Percentiles rank a stretch among this genome's conserved stretches.
Conservation (phyloP, 2,113 vertebrate species). For the Ciconia stormi region DNA sequence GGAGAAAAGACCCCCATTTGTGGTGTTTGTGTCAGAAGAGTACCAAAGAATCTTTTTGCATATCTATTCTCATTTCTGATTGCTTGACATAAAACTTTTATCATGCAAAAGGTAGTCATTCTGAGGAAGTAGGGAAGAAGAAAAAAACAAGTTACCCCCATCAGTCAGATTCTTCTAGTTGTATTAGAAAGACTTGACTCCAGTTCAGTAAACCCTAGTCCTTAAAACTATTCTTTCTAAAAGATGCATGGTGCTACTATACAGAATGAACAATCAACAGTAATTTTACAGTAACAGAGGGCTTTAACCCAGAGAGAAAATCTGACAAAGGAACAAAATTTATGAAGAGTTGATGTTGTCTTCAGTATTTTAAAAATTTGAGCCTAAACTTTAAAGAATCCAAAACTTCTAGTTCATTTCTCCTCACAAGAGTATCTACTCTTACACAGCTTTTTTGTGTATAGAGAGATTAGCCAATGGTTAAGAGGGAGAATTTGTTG, state of each 20-base stretch:
- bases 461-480: neutral
- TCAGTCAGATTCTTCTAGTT: neutral
- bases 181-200: neutral
- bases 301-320: neutral
- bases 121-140: constrained; percentile 47
- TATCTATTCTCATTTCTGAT: constrained; percentile 25
- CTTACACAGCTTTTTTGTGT: neutral
- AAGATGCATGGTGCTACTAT: neutral
- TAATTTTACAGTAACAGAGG: neutral
- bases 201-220: neutral
- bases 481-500: neutral
- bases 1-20: constrained; percentile 47
- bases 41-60: neutral
- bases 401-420: neutral
- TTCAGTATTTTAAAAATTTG: neutral
- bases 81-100: constrained; percentile 52
- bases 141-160: neutral
- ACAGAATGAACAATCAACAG: neutral
- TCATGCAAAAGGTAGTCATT: constrained; percentile 66
- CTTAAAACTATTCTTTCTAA: neutral
- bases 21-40: neutral
- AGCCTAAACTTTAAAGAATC: neutral
- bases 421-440: neutral
- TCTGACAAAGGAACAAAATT: neutral
- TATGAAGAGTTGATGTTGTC: neutral